Evolutionary conservation across 2,113 vertebrate genomes (phyloP), one percentile per base, ranked within the genome.

Genomic region (Festucalex cinctus): DNA sequence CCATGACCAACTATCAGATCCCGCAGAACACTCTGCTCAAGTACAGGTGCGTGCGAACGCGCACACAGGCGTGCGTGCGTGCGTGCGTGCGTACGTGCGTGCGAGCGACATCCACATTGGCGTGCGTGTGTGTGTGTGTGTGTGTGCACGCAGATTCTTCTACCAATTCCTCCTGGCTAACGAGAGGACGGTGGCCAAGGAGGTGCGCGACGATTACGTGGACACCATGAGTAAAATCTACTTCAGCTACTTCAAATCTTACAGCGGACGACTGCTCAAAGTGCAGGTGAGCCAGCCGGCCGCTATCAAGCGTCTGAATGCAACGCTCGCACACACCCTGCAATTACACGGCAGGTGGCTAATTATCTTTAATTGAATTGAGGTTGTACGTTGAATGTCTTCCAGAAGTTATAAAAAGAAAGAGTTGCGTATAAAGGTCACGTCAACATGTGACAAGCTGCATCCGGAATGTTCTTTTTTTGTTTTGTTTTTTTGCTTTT

Each of bases 1-100:
- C 95, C 0, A 98, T 98, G 96, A 97, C 96, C 66, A 98, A 98
- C 91, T 98, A 96, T 76, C 96, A 98, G 86, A 96, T 97, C 68
- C 95, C 96, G 0, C 96, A 98, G 88, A 96, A 96, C 24, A 94
- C 94, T 0, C 87, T 98, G 53, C 93, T 98, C 9, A 98, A 96
- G 57, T 94, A 93, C 92, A 92, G 94, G 95, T 95, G 62, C n/a
- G 65, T 0, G 5, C 57, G 16, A 26, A 14, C 28, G 26, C 56
- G n/a, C n/a, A n/a, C n/a, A n/a, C n/a, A n/a, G n/a, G n/a, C n/a
- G 8, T 1, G 13, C 1, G 4, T 12, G 6, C 12, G 5, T 1
- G 12, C 1, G 14, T 22, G 9, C n/a, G 7, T 5, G 13, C 28
- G 3, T 32, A 19, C 32, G 0, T 7, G 1, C 28, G 1, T 17